Percentiles rank a stretch among this genome's conserved stretches.
These are phyloP conservation scores for Falcunculus frontatus DNA, from an alignment of 2,113 vertebrate genomes.

Conservation along the genomic window DNA sequence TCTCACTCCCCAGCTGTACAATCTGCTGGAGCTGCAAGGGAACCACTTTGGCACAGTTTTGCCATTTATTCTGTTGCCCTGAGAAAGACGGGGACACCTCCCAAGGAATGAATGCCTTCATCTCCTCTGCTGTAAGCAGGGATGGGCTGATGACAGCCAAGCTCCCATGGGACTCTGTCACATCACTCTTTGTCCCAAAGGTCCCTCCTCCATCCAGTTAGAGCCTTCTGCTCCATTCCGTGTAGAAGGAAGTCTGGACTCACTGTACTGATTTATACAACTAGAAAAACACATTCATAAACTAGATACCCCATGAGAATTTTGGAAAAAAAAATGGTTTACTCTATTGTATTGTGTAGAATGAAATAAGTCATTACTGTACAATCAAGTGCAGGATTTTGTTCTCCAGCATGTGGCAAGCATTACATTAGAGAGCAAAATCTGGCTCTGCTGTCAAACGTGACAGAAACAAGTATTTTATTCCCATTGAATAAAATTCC, in stretches of 20 bases:
- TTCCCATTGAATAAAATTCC: constrained; percentile 18
- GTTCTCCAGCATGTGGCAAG: constrained; percentile 34
- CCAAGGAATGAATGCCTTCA: not conserved
- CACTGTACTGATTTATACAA: constrained; percentile 10
- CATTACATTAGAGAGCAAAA: constrained; percentile 31
- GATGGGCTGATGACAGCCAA: not conserved
- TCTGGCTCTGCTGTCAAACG: constrained; percentile 45
- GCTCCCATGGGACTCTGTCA: not conserved
- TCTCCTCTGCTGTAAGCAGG: not conserved
- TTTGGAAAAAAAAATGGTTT: not conserved
- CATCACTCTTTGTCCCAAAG: not conserved
- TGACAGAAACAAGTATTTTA: constrained; percentile 69
- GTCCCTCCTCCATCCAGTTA: not conserved
- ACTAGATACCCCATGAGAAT: not conserved
- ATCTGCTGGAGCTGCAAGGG: not conserved
- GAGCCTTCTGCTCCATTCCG: not conserved
- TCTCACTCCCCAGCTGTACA: not conserved
- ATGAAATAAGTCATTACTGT: constrained; percentile 37
- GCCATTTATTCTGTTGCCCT: not conserved
- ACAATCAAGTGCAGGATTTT: constrained; percentile 16
- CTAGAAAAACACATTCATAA: constrained; percentile 27
- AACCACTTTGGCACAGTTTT: not conserved
- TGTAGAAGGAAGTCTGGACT: not conserved
- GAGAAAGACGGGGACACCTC: not conserved
- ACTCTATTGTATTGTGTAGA: constrained; percentile 25